Evolutionary conservation across 1,140 invertebrate species (phyloP).

Genomic region (Eupristina koningsbergeri): DNA sequence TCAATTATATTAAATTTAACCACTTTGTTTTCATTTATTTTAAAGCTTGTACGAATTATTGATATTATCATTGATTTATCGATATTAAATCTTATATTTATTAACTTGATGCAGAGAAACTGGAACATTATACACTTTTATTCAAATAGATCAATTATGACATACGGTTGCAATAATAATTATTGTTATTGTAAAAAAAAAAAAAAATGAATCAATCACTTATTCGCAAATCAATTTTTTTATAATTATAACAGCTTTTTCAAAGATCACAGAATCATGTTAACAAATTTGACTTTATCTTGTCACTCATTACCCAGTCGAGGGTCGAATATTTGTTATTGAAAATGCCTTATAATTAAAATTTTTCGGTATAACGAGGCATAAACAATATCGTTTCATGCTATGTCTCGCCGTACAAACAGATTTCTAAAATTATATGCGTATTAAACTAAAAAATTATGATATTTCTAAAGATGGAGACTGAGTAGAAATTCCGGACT

Average conservation of each 20-base stretch:
- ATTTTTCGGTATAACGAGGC: not conserved
- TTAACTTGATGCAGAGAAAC: not conserved
- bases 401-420: not conserved
- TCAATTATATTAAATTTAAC: slow-evolving; percentile 5
- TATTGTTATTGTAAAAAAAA: not conserved
- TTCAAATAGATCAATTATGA: not conserved
- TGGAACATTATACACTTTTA: not conserved
- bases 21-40: not conserved
- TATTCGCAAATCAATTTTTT: not conserved
- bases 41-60: not conserved
- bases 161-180: not conserved
- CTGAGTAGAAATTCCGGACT: not conserved
- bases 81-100: not conserved
- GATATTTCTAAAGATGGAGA: not conserved
- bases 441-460: not conserved
- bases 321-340: not conserved
- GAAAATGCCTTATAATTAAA: slow-evolving; percentile 9
- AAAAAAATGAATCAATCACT: not conserved
- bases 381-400: not conserved
- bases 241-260: slow-evolving; percentile 10
- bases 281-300: not conserved
- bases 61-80: not conserved
- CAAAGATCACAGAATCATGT: slow-evolving; percentile 12
- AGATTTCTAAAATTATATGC: not conserved
- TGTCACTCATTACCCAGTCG: not conserved